phyloP scores from a whole-genome alignment of 2,888 invertebrate species.

The Spisula subtruncata region DNA sequence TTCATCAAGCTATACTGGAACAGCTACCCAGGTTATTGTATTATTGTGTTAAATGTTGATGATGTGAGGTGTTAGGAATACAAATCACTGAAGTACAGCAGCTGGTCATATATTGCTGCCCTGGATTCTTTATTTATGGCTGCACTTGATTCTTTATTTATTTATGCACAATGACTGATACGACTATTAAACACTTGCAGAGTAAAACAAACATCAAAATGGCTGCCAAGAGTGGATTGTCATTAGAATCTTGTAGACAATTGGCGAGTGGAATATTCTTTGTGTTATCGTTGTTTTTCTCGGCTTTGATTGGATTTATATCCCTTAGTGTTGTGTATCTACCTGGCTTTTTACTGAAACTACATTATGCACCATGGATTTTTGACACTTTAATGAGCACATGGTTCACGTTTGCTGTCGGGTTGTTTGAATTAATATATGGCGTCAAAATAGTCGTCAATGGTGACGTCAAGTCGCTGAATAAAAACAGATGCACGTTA shows the following conservation, averaged over 20 bases:
- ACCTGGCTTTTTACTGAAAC: conserved; percentile 36
- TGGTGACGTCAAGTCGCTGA: conserved; percentile 91
- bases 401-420: conserved; percentile 87
- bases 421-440: conserved; percentile 91
- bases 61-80: not conserved
- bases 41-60: too few species aligned
- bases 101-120: too few species aligned
- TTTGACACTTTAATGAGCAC: conserved; percentile 56
- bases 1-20: not conserved
- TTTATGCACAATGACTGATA: not conserved
- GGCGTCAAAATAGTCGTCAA: conserved; percentile 92
- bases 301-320: conserved; percentile 55
- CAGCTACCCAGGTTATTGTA: not conserved
- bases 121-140: not conserved
- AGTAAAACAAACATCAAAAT: not conserved
- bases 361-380: conserved; percentile 51
- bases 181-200: not conserved
- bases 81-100: not conserved
- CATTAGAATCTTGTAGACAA: not conserved
- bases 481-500: conserved; percentile 91
- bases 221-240: not conserved
- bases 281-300: conserved; percentile 49
- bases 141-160: not conserved
- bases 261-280: conserved; percentile 40
- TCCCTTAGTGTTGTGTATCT: conserved; percentile 52